Percentiles rank a stretch among this genome's conserved stretches.
Evolutionary conservation across 2,888 invertebrate species (phyloP).

Genomic region (Pocota personata): DNA sequence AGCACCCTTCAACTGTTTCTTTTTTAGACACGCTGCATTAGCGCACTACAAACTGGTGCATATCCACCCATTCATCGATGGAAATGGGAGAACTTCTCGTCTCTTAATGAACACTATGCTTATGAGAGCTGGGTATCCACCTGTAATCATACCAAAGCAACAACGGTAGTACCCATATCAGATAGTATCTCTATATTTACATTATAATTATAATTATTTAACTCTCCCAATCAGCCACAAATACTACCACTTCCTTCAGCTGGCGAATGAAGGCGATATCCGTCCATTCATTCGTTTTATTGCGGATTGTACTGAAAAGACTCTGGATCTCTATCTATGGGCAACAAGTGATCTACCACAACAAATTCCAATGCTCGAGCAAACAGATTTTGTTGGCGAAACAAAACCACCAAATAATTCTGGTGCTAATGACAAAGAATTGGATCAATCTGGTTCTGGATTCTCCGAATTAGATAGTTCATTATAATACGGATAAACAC

Average conservation of each 20-base stretch:
- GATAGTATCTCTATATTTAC: neutral
- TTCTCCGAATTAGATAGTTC: conserved; percentile 21
- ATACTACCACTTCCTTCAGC: conserved; percentile 94
- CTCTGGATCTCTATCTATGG: conserved; percentile 93
- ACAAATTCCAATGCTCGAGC: conserved; percentile 87
- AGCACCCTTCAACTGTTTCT: neutral
- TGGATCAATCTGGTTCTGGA: conserved; percentile 54
- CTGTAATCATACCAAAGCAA: conserved; percentile 96
- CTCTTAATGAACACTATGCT: conserved; percentile 97
- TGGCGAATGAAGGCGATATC: conserved; percentile 97
- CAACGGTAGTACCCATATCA: conserved; percentile 83
- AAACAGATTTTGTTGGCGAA: conserved; percentile 76
- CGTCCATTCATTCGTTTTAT: conserved; percentile 98
- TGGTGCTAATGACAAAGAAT: neutral
- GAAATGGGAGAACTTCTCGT: conserved; percentile 97
- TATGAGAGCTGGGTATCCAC: conserved; percentile 97
- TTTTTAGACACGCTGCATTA: conserved; percentile 92
- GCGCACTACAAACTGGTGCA: conserved; percentile 98
- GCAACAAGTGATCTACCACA: conserved; percentile 90
- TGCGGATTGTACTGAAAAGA: conserved; percentile 95
- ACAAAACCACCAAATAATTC: neutral
- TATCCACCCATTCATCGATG: conserved; percentile 98
- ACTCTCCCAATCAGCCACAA: conserved; percentile 84
- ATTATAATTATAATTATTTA: neutral
- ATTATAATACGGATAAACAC: conserved; percentile 22